Evolutionary conservation across 2,797 vertebrate genomes (phyloP).

Genomic region (Lateolabrax maculatus): DNA sequence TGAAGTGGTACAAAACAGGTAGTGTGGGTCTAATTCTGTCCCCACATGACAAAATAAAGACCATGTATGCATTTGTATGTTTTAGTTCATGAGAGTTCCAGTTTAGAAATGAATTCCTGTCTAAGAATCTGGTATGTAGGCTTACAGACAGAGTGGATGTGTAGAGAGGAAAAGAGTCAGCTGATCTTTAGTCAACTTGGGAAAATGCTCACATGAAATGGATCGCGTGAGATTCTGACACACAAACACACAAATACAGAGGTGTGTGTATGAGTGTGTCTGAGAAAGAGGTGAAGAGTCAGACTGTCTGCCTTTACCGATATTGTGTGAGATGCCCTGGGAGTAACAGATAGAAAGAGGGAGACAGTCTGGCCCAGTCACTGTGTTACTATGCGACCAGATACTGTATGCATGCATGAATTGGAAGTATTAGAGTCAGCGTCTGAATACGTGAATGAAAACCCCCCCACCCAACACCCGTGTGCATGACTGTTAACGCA

Average conservation of each 20-base stretch:
- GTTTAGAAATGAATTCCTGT: slow-evolving; percentile 29
- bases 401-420: neutral
- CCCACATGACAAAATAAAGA: neutral
- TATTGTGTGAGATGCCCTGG: neutral
- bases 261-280: slow-evolving; percentile 56
- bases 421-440: neutral
- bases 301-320: slow-evolving; percentile 35
- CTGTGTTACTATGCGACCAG: neutral
- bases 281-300: slow-evolving; percentile 39
- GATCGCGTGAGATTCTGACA: slow-evolving; percentile 60
- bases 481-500: slow-evolving; percentile 22
- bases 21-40: neutral
- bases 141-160: slow-evolving; percentile 42
- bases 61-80: neutral
- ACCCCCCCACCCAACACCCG: too few species aligned
- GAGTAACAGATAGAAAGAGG: neutral
- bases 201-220: slow-evolving; percentile 71
- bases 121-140: slow-evolving; percentile 6
- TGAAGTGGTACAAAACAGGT: neutral
- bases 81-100: slow-evolving; percentile 6
- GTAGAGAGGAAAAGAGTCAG: slow-evolving; percentile 67
- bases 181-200: slow-evolving; percentile 78
- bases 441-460: slow-evolving; percentile 9
- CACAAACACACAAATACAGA: slow-evolving; percentile 68
- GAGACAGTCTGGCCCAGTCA: slow-evolving; percentile 2